Percentiles rank a stretch among this genome's conserved stretches.
phyloP scores from a whole-genome alignment of 1,140 invertebrate species.

The Pachyrhynchus sulphureomaculatus region DNA sequence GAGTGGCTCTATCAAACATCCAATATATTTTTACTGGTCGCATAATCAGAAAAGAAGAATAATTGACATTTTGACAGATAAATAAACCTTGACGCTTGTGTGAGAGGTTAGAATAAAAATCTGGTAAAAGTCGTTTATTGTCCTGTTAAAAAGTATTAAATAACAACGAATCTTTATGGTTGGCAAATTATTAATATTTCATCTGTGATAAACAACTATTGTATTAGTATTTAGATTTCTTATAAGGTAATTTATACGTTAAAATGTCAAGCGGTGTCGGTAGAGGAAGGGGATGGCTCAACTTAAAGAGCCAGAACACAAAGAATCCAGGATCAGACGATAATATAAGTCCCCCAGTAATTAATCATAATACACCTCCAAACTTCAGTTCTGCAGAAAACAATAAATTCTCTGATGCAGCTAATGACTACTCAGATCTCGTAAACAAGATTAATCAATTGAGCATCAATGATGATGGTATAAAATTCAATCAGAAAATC shows the following conservation, averaged over 20 bases:
- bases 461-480: constrained; percentile 44
- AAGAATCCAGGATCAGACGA: constrained; percentile 6
- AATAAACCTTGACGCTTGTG: too few species aligned
- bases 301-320: constrained; percentile 34
- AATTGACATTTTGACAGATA: too few species aligned
- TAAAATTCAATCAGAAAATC: constrained; percentile 45
- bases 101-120: too few species aligned
- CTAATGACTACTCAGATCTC: constrained; percentile 28
- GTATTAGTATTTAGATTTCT: too few species aligned
- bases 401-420: constrained; percentile 13
- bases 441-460: constrained; percentile 37
- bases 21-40: too few species aligned
- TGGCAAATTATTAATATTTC: too few species aligned
- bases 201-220: too few species aligned
- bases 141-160: too few species aligned
- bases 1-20: too few species aligned
- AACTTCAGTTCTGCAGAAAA: constrained; percentile 19
- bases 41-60: too few species aligned
- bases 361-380: constrained; percentile 4
- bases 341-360: not conserved
- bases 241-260: not conserved
- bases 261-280: constrained; percentile 39
- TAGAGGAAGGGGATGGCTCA: constrained; percentile 46
- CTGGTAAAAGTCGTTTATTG: too few species aligned
- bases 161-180: too few species aligned